A percentile compares a stretch with the other conserved stretches of the same genome.
Evolutionary conservation across 2,113 vertebrate genomes (phyloP).

Genomic region (Colistium nudipinnis): DNA sequence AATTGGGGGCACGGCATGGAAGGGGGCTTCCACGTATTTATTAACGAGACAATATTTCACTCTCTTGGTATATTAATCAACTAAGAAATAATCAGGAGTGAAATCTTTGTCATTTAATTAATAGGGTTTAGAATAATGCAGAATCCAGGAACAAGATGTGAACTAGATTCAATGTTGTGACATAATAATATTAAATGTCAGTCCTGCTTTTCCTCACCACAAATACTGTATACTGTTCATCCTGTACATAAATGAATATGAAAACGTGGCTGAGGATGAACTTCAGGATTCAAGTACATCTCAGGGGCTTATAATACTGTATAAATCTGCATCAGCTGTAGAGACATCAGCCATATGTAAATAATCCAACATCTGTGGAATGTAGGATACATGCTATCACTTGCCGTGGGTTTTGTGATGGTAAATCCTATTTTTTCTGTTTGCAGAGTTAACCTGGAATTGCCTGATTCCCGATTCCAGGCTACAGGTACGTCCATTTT

Average conservation of each 20-base stretch:
- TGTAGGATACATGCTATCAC: background rate
- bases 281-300: slow-evolving; percentile 49
- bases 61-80: slow-evolving; percentile 46
- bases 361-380: slow-evolving; percentile 39
- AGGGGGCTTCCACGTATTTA: slow-evolving; percentile 11
- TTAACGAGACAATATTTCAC: slow-evolving; percentile 39
- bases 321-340: slow-evolving; percentile 26
- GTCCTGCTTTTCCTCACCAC: background rate
- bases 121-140: slow-evolving; percentile 34
- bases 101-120: slow-evolving; percentile 59
- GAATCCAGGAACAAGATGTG: slow-evolving; percentile 14
- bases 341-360: slow-evolving; percentile 17
- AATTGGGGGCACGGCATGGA: slow-evolving; percentile 51
- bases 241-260: background rate
- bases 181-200: background rate
- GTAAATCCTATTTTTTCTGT: background rate
- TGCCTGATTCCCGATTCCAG: background rate
- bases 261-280: slow-evolving; percentile 38
- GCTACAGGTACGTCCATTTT: background rate
- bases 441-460: background rate
- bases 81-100: slow-evolving; percentile 50
- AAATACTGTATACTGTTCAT: background rate
- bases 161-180: slow-evolving; percentile 10
- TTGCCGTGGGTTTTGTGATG: background rate
- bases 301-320: slow-evolving; percentile 41